Conservation (phyloP, 2,113 vertebrate genomes). For the Syngnathoides biaculeatus region DNA sequence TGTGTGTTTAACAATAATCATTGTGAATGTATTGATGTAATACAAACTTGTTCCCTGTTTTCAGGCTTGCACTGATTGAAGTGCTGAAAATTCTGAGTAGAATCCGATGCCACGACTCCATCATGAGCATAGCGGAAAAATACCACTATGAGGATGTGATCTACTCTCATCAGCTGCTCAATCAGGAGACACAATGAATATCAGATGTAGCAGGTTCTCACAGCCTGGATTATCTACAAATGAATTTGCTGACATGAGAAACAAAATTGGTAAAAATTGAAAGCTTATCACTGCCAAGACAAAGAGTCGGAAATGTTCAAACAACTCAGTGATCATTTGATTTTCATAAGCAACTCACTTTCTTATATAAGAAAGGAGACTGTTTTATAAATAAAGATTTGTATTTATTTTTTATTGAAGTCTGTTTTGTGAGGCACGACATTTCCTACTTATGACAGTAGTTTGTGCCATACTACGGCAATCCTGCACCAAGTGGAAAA, state of each 20-base stretch:
- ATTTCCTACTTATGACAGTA: neutral
- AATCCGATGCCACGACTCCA: conserved; percentile 77
- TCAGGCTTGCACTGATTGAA: conserved; percentile 78
- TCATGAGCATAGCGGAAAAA: conserved; percentile 75
- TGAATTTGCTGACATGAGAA: neutral
- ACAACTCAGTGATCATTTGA: neutral
- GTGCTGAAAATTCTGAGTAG: conserved; percentile 77
- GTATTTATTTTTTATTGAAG: conserved; percentile 9
- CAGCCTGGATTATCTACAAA: neutral
- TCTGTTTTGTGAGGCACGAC: neutral
- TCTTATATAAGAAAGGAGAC: conserved; percentile 24
- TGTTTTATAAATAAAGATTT: conserved; percentile 54
- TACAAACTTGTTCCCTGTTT: conserved; percentile 7
- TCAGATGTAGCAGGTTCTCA: neutral
- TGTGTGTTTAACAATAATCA: neutral
- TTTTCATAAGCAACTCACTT: conserved; percentile 3
- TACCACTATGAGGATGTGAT: conserved; percentile 75
- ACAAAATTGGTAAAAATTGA: neutral
- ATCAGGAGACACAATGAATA: conserved; percentile 43
- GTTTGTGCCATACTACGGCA: neutral
- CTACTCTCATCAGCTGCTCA: conserved; percentile 63
- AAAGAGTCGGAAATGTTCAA: neutral
- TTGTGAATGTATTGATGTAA: neutral
- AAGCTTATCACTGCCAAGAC: neutral
- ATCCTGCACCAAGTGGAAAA: neutral